Evolutionary conservation across 2,113 vertebrate species (phyloP).

Genomic region (Perognathus longimembris): DNA sequence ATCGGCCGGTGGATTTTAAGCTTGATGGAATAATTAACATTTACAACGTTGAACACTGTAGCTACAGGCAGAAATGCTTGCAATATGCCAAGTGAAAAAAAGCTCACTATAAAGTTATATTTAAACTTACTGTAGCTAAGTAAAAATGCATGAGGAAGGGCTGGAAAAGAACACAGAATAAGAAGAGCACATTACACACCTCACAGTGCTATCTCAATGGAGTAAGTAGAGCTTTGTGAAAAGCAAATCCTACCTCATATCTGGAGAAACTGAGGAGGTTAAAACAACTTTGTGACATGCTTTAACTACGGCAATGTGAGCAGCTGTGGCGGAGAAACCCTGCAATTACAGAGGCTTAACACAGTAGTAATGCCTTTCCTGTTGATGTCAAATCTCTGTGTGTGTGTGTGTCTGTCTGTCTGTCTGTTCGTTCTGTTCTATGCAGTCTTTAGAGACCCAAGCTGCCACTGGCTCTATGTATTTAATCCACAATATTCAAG

Average conservation of each 20-base stretch:
- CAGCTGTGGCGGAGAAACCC: slow-evolving; percentile 26
- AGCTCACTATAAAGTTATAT: slow-evolving; percentile 49
- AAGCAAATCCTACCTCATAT: slow-evolving; percentile 46
- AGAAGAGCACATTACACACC: not conserved
- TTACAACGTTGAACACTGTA: slow-evolving; percentile 55
- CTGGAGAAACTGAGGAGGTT: not conserved
- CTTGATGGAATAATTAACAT: slow-evolving; percentile 52
- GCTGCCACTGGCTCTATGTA: not conserved
- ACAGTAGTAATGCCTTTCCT: not conserved
- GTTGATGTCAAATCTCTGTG: not conserved
- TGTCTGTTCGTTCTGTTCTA: not conserved
- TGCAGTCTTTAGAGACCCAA: not conserved
- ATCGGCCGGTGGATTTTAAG: slow-evolving; percentile 4
- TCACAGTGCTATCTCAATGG: slow-evolving; percentile 15
- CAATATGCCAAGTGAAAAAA: slow-evolving; percentile 41
- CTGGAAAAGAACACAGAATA: not conserved
- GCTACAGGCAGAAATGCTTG: slow-evolving; percentile 14
- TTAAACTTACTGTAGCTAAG: slow-evolving; percentile 10
- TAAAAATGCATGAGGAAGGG: not conserved
- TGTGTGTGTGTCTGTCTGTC: not conserved
- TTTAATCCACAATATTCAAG: not conserved
- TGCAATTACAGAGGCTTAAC: not conserved
- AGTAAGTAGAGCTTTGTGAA: slow-evolving; percentile 38
- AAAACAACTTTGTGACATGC: not conserved
- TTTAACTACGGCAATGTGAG: not conserved